These are phyloP conservation scores for Salvelinus fontinalis DNA, from an alignment of 2,113 vertebrate genomes.

Conservation along the genomic window DNA sequence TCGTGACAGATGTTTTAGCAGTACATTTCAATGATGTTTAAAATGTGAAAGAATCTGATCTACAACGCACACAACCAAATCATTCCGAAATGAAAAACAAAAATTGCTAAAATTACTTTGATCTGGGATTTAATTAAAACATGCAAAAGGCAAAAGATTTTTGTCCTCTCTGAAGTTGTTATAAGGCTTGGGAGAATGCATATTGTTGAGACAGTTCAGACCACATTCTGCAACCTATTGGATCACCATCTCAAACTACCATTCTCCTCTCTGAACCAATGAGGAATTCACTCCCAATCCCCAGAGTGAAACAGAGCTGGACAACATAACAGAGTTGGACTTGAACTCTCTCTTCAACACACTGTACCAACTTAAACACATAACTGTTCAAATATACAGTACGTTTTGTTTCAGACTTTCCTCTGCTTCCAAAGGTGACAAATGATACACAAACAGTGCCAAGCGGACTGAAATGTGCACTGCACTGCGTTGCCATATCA, in stretches of 20 bases:
- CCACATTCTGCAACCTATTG: background rate
- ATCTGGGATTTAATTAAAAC: background rate
- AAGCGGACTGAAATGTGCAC: background rate
- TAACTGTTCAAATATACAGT: background rate
- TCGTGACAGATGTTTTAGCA: background rate
- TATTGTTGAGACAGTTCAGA: conserved; percentile 32
- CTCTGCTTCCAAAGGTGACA: background rate
- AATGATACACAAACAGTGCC: background rate
- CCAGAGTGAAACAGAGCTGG: background rate
- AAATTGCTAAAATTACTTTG: background rate
- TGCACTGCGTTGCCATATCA: background rate
- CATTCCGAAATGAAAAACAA: conserved; percentile 15
- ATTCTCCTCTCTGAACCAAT: background rate
- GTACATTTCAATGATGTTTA: conserved; percentile 10
- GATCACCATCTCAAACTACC: background rate
- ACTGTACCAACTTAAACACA: background rate
- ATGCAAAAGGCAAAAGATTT: background rate
- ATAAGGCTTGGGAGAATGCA: conserved; percentile 57
- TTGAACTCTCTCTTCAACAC: background rate
- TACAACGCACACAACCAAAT: conserved; percentile 24
- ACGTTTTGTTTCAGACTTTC: background rate
- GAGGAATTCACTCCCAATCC: background rate
- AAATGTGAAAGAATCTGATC: conserved; percentile 19
- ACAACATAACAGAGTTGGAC: background rate
- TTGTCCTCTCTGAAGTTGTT: background rate